phyloP scores from a whole-genome alignment of 2,888 invertebrate genomes.

The Drosophila engyochracea region DNA sequence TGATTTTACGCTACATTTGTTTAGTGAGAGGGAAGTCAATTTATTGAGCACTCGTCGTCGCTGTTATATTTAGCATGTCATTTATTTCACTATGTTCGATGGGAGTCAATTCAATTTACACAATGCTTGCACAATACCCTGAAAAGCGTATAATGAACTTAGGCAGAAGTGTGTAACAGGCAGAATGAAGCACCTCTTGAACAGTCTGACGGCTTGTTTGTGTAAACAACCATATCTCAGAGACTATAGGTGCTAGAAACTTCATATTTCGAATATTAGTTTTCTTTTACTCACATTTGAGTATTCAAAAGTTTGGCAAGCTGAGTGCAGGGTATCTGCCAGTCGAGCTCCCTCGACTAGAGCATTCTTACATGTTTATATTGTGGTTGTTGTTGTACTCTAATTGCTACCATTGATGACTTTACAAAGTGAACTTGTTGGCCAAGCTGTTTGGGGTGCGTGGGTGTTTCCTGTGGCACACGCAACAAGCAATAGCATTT shows the following conservation, averaged over 20 bases:
- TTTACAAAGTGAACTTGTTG: constrained; percentile 37
- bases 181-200: background rate
- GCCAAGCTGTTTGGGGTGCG: constrained; percentile 11
- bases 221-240: background rate
- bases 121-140: too few species aligned
- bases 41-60: constrained; percentile 28
- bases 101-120: background rate
- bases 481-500: constrained; percentile 53
- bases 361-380: background rate
- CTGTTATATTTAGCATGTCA: constrained; percentile 41
- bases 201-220: background rate
- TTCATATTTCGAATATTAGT: background rate
- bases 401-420: constrained; percentile 51
- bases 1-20: constrained; percentile 59
- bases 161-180: background rate
- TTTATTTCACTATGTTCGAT: constrained; percentile 50
- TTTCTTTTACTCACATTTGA: background rate
- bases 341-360: background rate
- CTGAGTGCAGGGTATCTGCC: background rate
- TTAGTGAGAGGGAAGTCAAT: constrained; percentile 14
- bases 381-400: constrained; percentile 13
- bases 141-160: too few species aligned
- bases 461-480: constrained; percentile 69
- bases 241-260: background rate
- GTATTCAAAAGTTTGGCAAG: background rate